phyloP scores from a whole-genome alignment of 2,888 invertebrate species.

The Sialis lutaria region DNA sequence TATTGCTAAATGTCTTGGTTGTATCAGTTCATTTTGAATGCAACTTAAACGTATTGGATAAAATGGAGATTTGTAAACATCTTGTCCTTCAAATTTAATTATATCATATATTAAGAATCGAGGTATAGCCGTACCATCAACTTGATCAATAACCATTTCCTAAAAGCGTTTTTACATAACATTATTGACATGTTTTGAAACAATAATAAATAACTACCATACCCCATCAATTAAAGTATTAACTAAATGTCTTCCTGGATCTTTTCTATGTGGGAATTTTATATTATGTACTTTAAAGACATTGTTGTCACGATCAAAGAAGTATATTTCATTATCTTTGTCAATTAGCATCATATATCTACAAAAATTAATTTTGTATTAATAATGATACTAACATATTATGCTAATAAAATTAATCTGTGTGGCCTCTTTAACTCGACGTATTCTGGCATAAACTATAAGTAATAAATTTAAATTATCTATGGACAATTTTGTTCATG shows the following conservation, averaged over 20 bases:
- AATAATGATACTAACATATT: constrained; percentile 6
- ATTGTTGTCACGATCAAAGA: constrained; percentile 89
- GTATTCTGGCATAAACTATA: too few relatives aligned
- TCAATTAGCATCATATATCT: constrained; percentile 96
- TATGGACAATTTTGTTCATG: too few relatives aligned
- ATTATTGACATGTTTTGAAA: not conserved
- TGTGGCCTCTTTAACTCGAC: too few relatives aligned
- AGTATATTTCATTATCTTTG: constrained; percentile 69
- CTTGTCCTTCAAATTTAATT: constrained; percentile 60
- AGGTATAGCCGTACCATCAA: constrained; percentile 54
- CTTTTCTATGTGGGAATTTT: constrained; percentile 60
- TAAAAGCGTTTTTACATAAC: constrained; percentile 23
- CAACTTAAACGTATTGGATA: constrained; percentile 54
- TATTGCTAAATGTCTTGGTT: constrained; percentile 59
- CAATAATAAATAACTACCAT: constrained; percentile 21
- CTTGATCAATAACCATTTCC: constrained; percentile 95
- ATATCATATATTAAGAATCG: constrained; percentile 93
- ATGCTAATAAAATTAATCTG: constrained; percentile 5
- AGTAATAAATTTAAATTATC: too few relatives aligned
- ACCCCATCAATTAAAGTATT: constrained; percentile 88
- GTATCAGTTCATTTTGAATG: constrained; percentile 57
- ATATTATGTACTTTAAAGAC: constrained; percentile 73
- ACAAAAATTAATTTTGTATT: constrained; percentile 3
- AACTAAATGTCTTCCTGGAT: constrained; percentile 48
- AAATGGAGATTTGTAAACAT: constrained; percentile 64